Evolutionary conservation across 2,113 vertebrate genomes (phyloP).

Genomic region (Planiliza haematocheilus): DNA sequence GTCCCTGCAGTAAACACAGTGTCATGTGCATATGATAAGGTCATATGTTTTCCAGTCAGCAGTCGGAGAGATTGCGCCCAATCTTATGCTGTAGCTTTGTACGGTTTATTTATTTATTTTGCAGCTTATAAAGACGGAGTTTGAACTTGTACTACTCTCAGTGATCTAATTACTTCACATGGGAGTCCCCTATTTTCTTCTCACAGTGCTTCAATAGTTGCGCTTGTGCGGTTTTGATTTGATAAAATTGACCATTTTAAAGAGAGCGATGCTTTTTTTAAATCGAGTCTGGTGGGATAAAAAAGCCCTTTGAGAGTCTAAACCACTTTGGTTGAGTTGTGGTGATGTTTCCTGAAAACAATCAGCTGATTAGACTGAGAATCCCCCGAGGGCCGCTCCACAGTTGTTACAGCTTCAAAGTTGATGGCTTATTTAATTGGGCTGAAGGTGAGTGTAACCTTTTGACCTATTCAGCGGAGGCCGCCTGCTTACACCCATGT

Average conservation of each 20-base stretch:
- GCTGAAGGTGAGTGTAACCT: constrained; percentile 65
- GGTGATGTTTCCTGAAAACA: constrained; percentile 22
- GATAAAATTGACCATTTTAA: not conserved
- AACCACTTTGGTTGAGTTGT: not conserved
- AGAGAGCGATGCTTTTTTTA: not conserved
- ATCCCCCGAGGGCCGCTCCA: constrained; percentile 10
- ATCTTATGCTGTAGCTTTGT: constrained; percentile 43
- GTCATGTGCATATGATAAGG: constrained; percentile 76
- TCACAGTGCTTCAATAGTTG: not conserved
- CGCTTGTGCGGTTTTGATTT: constrained; percentile 18
- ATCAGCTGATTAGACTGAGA: constrained; percentile 37
- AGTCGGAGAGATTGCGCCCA: constrained; percentile 45
- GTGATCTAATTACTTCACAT: constrained; percentile 21
- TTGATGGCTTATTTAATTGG: constrained; percentile 38
- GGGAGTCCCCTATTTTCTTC: not conserved
- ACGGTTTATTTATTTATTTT: constrained; percentile 21
- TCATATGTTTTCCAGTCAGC: constrained; percentile 75
- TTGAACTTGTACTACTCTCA: not conserved
- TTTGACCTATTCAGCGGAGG: constrained; percentile 58
- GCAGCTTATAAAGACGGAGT: not conserved
- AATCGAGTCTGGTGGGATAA: not conserved
- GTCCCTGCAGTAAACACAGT: constrained; percentile 65
- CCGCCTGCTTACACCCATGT: not conserved
- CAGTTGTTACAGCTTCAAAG: constrained; percentile 1
- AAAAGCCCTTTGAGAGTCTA: not conserved